Base-by-base conservation (phyloP, 1,140 invertebrate genomes). In the Achroia grisella region DNA sequence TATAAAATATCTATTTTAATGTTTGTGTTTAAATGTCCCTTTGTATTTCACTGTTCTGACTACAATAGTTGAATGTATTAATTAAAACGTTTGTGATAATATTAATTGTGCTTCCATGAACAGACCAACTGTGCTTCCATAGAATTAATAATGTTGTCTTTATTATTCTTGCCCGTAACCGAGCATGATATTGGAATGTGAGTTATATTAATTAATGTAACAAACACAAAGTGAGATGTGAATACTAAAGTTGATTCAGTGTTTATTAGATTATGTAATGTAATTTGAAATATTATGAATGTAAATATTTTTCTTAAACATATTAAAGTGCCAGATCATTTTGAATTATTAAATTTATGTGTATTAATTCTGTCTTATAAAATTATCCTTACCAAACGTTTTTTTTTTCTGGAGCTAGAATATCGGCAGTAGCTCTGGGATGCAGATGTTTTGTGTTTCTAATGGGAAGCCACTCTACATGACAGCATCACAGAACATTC, bases 271-370 rank as follows among this genome's bases (percentile, higher is more conserved):
- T 48, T 58, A 55, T 40, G 17, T 40, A 39, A 14, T 5, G 10
- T 52, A 47, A 30, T 12, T 31, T 33, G 6, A 15, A 37, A 13
- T 39, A 44, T 35, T 39, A 13, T 48, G 42, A 53, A 48, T 74
- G 65, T 74, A 71, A 62, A 74, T 71, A 71, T 66, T 57, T 59
- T 52, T 37, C 45, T 56, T 49, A 41, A 61, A 62, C 41, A 52
- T 62, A 65, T 57, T 50, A 74, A 67, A 71, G 58, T 74, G 65
- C 64, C 68, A 69, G 58, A 69, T 39, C 42, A 52, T 62, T 60
- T 61, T 68, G 56, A 57, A 28, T 46, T 40, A 41, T 37, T 39
- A 43, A 35, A 23, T 23, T 23, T 23, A 6, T 23, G 17, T 23
- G 17, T 23, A 23, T 23, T 23, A 23, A 3, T 23, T 23, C 6